Base-by-base conservation (phyloP, 2,113 vertebrate genomes). In the Hemichromis elongatus region DNA sequence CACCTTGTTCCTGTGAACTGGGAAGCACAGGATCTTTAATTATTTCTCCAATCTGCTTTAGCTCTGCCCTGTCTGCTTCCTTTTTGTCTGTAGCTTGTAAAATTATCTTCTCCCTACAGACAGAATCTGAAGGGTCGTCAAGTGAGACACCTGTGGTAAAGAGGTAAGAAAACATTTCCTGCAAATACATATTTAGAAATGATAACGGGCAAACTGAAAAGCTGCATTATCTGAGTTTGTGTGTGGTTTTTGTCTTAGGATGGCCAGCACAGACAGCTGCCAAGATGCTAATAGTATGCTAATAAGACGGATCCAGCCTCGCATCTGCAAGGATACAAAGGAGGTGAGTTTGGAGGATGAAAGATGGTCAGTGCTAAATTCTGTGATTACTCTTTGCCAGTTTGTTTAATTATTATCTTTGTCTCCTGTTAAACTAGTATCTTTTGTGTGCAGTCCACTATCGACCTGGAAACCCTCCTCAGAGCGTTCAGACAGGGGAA, bases 391-490 rank as follows among this genome's bases (percentile, higher is more conserved):
- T 45, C 4, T 18, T 47, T 47, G 47, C 7, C 5, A 42, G 37
- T 24, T 68, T 14, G 61, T 26, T 42, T 4, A 1, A 21, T 47
- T 79, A 18, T n/a, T 0, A 40, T 40, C 21, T 42, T 35, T 59
- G 13, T 45, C 37, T 70, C 37, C 5, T 70, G 66, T 45, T 45
- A 68, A 45, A 70, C 66, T 45, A 18, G 13, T 40, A 45, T 80
- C 21, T 40, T 61, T 73, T 16, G 4, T 61, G 28, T 13, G 45
- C 33, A 86, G 78, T 47, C 73, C 16, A 80, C 78, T 1, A 40
- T 79, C 0, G 80, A 92, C 47, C 63, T 92, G 79, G 86, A 90
- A 33, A 37, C 81, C 21, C 35, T 90, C 42, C 79, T 93, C 40
- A 86, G 47, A 3, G 19, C 13, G 7, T 91, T 90, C 75, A 82